Percentiles rank a stretch among this genome's conserved stretches.
Conservation (phyloP, 2,888 invertebrate genomes). For the Platycheirus albimanus region DNA sequence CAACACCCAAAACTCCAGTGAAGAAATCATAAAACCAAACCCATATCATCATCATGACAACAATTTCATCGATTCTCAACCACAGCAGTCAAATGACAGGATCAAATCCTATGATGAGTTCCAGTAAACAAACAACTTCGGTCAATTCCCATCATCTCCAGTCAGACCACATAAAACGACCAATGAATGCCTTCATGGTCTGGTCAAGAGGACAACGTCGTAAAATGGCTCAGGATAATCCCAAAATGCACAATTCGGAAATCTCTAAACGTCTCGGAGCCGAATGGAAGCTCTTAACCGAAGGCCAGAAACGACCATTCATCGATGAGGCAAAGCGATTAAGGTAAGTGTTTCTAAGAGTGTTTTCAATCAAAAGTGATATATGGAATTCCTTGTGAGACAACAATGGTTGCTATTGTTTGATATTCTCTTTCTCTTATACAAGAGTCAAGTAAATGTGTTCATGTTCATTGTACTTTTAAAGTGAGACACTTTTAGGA, state of each 20-base stretch:
- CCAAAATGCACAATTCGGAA: conserved; percentile 95
- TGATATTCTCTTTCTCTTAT: conserved; percentile 13
- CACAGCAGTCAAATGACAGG: conserved; percentile 57
- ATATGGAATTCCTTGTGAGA: neutral
- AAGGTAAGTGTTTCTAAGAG: conserved; percentile 84
- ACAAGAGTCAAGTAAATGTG: neutral
- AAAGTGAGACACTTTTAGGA: conserved; percentile 5
- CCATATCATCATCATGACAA: conserved; percentile 72
- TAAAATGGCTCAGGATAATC: conserved; percentile 97
- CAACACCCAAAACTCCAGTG: neutral
- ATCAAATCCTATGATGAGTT: conserved; percentile 54
- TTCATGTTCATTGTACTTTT: neutral
- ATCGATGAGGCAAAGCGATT: conserved; percentile 97
- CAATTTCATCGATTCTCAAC: conserved; percentile 74
- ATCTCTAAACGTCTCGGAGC: conserved; percentile 95
- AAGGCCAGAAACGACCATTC: conserved; percentile 95
- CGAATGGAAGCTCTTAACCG: conserved; percentile 95
- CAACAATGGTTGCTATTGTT: conserved; percentile 42
- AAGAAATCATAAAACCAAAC: neutral
- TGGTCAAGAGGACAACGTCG: conserved; percentile 96
- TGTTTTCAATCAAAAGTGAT: conserved; percentile 38
- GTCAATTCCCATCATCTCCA: conserved; percentile 75
- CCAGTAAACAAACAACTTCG: conserved; percentile 59
- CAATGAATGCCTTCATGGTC: conserved; percentile 99
- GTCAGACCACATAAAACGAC: conserved; percentile 94